A percentile compares a stretch with the other conserved stretches of the same genome.
phyloP scores from a whole-genome alignment of 2,888 invertebrate genomes.

The Argyresthia goedartella region DNA sequence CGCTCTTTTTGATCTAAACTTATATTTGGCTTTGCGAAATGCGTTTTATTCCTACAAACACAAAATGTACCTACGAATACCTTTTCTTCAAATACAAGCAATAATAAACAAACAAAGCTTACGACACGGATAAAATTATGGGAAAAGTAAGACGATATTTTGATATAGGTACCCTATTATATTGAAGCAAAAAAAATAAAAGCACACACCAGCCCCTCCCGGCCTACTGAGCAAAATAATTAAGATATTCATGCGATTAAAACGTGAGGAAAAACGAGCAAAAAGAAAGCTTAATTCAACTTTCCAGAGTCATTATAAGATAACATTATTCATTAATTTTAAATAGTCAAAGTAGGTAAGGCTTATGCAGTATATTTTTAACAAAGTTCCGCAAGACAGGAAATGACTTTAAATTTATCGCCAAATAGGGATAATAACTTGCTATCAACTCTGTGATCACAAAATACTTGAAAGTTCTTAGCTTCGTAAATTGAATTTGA shows the following conservation, averaged over 20 bases:
- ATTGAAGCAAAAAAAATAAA: not conserved
- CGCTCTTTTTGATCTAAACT: conserved; percentile 61
- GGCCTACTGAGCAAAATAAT: conserved; percentile 36
- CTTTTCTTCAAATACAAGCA: no score
- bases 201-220: not conserved
- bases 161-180: not conserved
- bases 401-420: conserved; percentile 66
- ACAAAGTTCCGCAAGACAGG: conserved; percentile 51
- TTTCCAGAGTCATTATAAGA: conserved; percentile 64
- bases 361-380: conserved; percentile 64
- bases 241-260: conserved; percentile 57
- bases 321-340: conserved; percentile 71
- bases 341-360: conserved; percentile 46
- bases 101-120: no score
- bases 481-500: no score
- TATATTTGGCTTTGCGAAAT: conserved; percentile 45
- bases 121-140: no score
- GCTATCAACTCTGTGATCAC: conserved; percentile 36
- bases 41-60: conserved; percentile 12
- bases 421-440: conserved; percentile 59
- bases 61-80: no score
- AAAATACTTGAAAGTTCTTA: conserved; percentile 49
- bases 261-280: conserved; percentile 41
- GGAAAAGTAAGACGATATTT: not conserved
- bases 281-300: conserved; percentile 66